phyloP scores from a whole-genome alignment of 1,140 invertebrate species.

The Aricia agestis region DNA sequence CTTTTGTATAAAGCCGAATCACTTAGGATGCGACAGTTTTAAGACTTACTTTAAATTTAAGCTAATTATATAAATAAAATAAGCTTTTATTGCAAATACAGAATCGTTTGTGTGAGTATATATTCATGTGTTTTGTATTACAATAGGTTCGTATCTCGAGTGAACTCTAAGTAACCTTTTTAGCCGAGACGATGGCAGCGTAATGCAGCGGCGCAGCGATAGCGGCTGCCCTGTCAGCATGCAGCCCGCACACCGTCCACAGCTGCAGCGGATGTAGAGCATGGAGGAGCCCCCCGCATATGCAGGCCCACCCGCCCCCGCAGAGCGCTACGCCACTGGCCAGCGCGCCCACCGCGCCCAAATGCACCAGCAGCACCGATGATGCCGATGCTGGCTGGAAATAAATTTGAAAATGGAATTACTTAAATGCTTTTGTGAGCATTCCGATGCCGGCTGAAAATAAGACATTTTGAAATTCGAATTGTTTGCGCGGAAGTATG shows the following conservation, averaged over 20 bases:
- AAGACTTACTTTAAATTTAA: too few relatives aligned
- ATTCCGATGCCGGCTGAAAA: background rate
- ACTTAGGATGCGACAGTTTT: too few relatives aligned
- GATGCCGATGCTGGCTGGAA: conserved; percentile 80
- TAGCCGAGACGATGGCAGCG: conserved; percentile 82
- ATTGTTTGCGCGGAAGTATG: too few relatives aligned
- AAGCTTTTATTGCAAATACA: too few relatives aligned
- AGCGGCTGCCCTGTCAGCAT: conserved; percentile 87
- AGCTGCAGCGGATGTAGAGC: conserved; percentile 84
- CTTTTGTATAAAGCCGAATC: too few relatives aligned
- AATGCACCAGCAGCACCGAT: conserved; percentile 82
- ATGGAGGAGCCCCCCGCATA: conserved; percentile 80
- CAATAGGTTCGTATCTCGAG: background rate
- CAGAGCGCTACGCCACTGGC: conserved; percentile 78
- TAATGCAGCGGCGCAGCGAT: conserved; percentile 87
- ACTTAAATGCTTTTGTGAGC: too few relatives aligned
- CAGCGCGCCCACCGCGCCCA: conserved; percentile 81
- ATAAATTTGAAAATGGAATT: conserved; percentile 36
- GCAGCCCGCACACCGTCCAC: conserved; percentile 88
- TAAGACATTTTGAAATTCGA: too few relatives aligned
- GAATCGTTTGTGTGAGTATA: too few relatives aligned
- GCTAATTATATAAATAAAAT: too few relatives aligned
- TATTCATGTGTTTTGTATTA: too few relatives aligned
- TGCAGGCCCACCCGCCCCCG: conserved; percentile 69
- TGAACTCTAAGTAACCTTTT: conserved; percentile 64